Percentiles rank a stretch among this genome's conserved stretches.
These are phyloP conservation scores for Decapterus maruadsi DNA, from an alignment of 2,797 vertebrate genomes.

Conservation along the genomic window DNA sequence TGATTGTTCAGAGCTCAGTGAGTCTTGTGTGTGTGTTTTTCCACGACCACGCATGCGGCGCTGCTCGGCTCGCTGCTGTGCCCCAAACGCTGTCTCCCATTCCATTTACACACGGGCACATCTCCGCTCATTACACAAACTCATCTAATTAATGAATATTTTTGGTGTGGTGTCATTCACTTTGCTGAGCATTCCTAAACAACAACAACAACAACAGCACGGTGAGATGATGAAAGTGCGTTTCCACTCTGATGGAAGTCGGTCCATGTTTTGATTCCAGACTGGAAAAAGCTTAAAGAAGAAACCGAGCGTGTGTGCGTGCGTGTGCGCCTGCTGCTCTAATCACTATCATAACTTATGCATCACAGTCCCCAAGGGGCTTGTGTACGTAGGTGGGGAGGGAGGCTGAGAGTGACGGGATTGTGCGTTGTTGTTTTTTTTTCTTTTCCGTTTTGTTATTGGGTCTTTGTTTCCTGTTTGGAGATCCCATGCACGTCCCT, in stretches of 20 bases:
- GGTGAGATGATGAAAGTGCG: conserved; percentile 3
- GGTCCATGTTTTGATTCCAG: conserved; percentile 30
- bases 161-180: background rate
- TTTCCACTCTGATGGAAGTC: conserved; percentile 32
- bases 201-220: background rate
- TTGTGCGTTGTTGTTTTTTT: background rate
- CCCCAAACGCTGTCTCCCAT: background rate
- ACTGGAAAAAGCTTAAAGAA: conserved; percentile 17
- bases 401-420: background rate
- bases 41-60: background rate
- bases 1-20: background rate
- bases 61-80: background rate
- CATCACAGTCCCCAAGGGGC: conserved; percentile 42
- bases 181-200: background rate
- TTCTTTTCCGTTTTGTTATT: background rate
- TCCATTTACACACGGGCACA: background rate
- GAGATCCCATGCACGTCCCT: conserved; percentile 21
- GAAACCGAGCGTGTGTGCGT: conserved; percentile 10
- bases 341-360: conserved; percentile 58
- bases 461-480: conserved; percentile 20
- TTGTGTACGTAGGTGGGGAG: background rate
- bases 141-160: background rate
- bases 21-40: background rate
- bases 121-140: background rate
- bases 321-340: conserved; percentile 37